phyloP scores from a whole-genome alignment of 2,113 vertebrate genomes.

The Euleptes europaea region DNA sequence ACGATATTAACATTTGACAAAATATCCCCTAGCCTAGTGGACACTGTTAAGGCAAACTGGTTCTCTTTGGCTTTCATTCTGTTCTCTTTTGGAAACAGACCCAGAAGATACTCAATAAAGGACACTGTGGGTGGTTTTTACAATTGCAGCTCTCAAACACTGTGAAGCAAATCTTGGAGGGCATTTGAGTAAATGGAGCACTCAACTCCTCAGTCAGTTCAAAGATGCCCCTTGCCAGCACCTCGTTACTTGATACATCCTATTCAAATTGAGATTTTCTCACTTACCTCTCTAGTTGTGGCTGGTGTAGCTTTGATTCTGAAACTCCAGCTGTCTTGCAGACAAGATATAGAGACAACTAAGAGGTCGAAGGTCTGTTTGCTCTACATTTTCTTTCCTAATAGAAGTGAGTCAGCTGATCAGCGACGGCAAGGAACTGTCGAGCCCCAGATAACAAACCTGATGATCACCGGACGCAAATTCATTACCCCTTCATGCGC shows the following conservation, averaged over 20 bases:
- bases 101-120: too few relatives aligned
- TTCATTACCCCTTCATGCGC: neutral
- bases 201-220: neutral
- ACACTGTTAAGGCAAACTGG: too few relatives aligned
- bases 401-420: slow-evolving; percentile 16
- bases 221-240: neutral
- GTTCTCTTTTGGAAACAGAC: too few relatives aligned
- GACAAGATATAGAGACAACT: slow-evolving; percentile 44
- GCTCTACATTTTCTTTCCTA: slow-evolving; percentile 60
- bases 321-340: slow-evolving; percentile 23
- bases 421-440: slow-evolving; percentile 38
- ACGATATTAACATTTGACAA: too few relatives aligned
- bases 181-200: neutral
- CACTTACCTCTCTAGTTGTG: slow-evolving; percentile 55
- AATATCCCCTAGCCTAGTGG: too few relatives aligned
- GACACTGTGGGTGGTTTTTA: too few relatives aligned
- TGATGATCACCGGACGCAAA: neutral
- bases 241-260: neutral
- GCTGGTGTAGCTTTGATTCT: slow-evolving; percentile 45
- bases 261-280: slow-evolving; percentile 26
- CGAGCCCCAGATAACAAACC: slow-evolving; percentile 37
- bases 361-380: slow-evolving; percentile 57
- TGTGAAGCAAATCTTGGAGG: too few relatives aligned
- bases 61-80: too few relatives aligned
- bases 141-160: too few relatives aligned